Base-by-base conservation (phyloP, 1,140 invertebrate species). In the Paraescarpia echinospica region DNA sequence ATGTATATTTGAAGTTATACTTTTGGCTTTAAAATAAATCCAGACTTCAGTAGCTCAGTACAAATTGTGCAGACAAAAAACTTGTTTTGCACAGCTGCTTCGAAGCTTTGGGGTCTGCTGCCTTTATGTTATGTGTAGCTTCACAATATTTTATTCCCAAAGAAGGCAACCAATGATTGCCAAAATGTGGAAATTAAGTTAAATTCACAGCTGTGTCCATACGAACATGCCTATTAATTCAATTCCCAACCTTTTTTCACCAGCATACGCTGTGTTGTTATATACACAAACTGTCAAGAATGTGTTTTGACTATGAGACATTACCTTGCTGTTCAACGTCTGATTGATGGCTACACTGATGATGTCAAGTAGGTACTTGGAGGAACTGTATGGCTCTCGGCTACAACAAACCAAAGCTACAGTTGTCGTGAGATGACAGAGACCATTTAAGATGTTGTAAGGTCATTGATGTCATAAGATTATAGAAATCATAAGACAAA, bases 341-440 rank as follows among this genome's bases (percentile, higher is more conserved):
- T 95, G 91, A 94, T 95, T 95, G 6, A 95, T 92, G 33, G 93
- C 94, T 27, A 95, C 92, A 93, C 94, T 95, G 51, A 95, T 34
- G 27, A 94, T 91, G 93, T 95, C 95, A 91, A 93, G 94, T 14
- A 94, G 94, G 94, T 95, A 95, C 92, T 95, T 95, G 12, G 95
- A 95, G 33, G 95, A 95, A 77, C 94, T 94, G 93, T 95, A 95
- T 8, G 94, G 94, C 89, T 95, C 94, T 91, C 34, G 35, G 33
- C 33, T 92, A 59, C 35, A 89, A 89, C 34, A 41, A 88, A 34
- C 31, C n/a, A n/a, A 14, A 33, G 59, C 33, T 48, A 48, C 34
- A 93, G 33, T 34, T 91, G 34, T 88, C n/a, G n/a, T 92, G 9
- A 6, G 27, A 41, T 77, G 59, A 77, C 12, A 77, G n/a, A n/a